Evolutionary conservation across 1,140 invertebrate species (phyloP).

Genomic region (Hyles euphorbiae): DNA sequence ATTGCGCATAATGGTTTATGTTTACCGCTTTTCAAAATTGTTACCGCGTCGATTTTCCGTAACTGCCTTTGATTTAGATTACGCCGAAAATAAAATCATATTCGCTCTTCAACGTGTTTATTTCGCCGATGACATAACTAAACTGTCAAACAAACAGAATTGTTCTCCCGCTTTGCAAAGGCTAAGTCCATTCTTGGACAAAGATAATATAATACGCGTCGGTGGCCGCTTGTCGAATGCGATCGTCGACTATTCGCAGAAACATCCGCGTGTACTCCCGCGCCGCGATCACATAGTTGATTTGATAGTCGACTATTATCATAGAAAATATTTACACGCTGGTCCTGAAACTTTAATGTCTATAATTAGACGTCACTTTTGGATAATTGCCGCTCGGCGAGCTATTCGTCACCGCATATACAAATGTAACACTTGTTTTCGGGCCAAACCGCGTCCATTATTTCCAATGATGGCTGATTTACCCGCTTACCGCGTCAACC

Average conservation of each 20-base stretch:
- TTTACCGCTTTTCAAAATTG: constrained; percentile 1
- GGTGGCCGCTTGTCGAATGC: constrained; percentile 51
- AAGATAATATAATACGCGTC: constrained; percentile 42
- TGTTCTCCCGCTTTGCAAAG: constrained; percentile 13
- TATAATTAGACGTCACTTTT: constrained; percentile 33
- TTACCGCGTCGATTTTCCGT: not conserved
- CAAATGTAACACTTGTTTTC: constrained; percentile 13
- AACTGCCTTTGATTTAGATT: not conserved
- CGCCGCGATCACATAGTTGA: constrained; percentile 17
- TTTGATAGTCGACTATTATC: constrained; percentile 36
- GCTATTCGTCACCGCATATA: constrained; percentile 13
- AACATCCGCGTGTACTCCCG: constrained; percentile 26
- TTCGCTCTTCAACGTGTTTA: not conserved
- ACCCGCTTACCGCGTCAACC: constrained; percentile 10
- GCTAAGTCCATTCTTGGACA: constrained; percentile 45
- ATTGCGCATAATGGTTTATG: not conserved
- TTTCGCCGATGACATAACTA: not conserved
- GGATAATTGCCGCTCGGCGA: constrained; percentile 29
- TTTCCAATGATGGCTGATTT: constrained; percentile 34
- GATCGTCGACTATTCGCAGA: constrained; percentile 12
- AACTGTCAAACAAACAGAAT: not conserved
- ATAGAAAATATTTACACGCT: constrained; percentile 33
- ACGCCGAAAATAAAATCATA: not conserved
- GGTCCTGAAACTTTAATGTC: constrained; percentile 28
- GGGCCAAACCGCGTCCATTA: constrained; percentile 14